phyloP scores from a whole-genome alignment of 2,888 invertebrate genomes.

The Chrysolina haemoptera region DNA sequence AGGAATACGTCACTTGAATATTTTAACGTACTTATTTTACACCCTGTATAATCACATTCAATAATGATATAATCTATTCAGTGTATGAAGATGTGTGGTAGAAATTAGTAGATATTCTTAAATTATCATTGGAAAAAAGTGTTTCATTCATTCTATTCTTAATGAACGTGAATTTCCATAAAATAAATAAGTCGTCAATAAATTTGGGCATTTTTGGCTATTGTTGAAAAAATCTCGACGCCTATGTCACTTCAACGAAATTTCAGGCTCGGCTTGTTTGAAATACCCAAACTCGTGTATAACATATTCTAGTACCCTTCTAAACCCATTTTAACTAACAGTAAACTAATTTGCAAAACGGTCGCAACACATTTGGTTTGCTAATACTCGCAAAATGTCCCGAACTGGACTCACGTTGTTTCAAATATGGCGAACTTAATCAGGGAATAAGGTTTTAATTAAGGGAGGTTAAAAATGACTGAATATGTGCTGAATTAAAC shows the following conservation, averaged over 20 bases:
- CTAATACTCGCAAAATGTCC: slow-evolving; percentile 49
- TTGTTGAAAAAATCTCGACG: slow-evolving; percentile 21
- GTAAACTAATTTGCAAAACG: slow-evolving; percentile 55
- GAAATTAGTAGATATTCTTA: too few relatives aligned
- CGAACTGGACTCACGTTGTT: slow-evolving; percentile 48
- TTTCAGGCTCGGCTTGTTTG: slow-evolving; percentile 37
- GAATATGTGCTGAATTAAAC: slow-evolving; percentile 36
- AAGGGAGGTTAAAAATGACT: slow-evolving; percentile 43
- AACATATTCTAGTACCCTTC: slow-evolving; percentile 46
- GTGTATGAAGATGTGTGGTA: too few relatives aligned
- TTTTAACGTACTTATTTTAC: too few relatives aligned
- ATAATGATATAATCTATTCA: too few relatives aligned
- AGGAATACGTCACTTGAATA: too few relatives aligned
- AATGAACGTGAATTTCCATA: too few relatives aligned
- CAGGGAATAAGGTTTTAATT: slow-evolving; percentile 51
- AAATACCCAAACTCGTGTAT: slow-evolving; percentile 43
- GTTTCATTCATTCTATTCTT: too few relatives aligned
- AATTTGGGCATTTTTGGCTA: too few relatives aligned
- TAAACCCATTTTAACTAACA: slow-evolving; percentile 50
- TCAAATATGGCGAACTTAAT: slow-evolving; percentile 51
- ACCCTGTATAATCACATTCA: too few relatives aligned
- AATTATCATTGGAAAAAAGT: too few relatives aligned
- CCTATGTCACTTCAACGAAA: slow-evolving; percentile 33
- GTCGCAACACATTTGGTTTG: slow-evolving; percentile 54
- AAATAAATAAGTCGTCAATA: too few relatives aligned